phyloP scores from a whole-genome alignment of 2,113 vertebrate species.

The Tragelaphus buxtoni region DNA sequence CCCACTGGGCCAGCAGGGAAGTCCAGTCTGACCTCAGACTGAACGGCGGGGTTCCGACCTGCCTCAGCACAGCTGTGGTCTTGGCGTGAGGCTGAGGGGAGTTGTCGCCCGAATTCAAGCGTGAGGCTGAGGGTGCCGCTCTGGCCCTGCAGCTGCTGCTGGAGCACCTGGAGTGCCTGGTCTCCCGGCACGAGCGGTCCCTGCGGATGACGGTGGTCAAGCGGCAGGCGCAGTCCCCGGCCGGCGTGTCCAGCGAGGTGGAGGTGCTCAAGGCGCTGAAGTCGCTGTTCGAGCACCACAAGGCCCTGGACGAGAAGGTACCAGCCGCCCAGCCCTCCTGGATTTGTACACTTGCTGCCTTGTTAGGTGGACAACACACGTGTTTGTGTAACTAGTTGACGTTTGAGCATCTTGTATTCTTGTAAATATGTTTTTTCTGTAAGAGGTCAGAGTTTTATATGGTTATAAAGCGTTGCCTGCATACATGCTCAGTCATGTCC shows the following conservation, averaged over 20 bases:
- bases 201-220: conserved; percentile 98
- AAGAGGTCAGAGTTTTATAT: not conserved
- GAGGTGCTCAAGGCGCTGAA: conserved; percentile 98
- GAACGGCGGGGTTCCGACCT: not conserved
- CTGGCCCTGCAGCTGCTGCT: conserved; percentile 86
- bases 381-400: too few relatives aligned
- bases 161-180: conserved; percentile 96
- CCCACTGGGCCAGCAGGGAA: not conserved
- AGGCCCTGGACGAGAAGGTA: conserved; percentile 98
- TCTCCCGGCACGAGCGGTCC: conserved; percentile 95
- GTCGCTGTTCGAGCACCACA: conserved; percentile 98
- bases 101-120: rapidly evolving
- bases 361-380: rapidly evolving
- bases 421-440: not conserved
- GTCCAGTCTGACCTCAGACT: not conserved
- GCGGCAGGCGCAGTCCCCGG: conserved; percentile 95
- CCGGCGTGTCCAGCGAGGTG: conserved; percentile 97
- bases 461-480: not conserved
- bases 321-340: rapidly evolving
- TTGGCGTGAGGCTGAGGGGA: rapidly evolving
- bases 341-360: rapidly evolving
- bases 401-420: not conserved
- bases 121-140: not conserved
- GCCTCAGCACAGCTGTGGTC: rapidly evolving
- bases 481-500: not conserved